Base-by-base conservation (phyloP, 2,888 invertebrate species). In the Conus canariensis region DNA sequence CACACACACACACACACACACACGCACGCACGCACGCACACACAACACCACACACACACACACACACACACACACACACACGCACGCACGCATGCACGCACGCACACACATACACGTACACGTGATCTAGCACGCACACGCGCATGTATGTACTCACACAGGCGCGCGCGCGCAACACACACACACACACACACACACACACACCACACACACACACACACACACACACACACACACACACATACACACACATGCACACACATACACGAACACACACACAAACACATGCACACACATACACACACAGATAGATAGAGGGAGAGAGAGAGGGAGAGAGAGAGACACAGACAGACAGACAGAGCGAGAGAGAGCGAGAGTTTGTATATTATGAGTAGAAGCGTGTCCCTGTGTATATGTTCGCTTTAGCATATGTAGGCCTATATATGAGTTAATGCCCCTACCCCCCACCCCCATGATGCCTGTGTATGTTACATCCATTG, bases 41-140 rank as follows among this genome's bases (percentile, higher is more conserved):
- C 30, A 30, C 30, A 30, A 0, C 0, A 2, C 1, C 30, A 2
- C 30, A 2, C 30, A 30, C 2, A 2, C 82, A 83, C 56, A 58
- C 82, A 83, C 82, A 56, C 82, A 83, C 82, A 83, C 82, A 83
- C 82, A 83, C 56, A 83, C 82, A 83, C 82, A 83, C 82, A 83
- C 82, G 10, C 56, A 83, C 56, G 14, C 80, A 30, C 80, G 5
- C 25, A 80, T 30, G 5, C 80, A 80, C 80, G 5, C 80, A 80
- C 80, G 5, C 80, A 80, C 80, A 30, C 80, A 80, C 80, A 30
- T 30, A 80, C 80, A 30, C 80, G 14, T 30, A 30, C 80, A 80
- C 80, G 5, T 30, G n/a, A n/a, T n/a, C n/a, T n/a, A n/a, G 5
- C 80, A 25, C 30, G 5, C 80, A 16, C 80, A 80, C 80, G 6